A percentile compares a stretch with the other conserved stretches of the same genome.
Evolutionary conservation across 2,888 invertebrate genomes (phyloP).

Genomic region (Nezara viridula): DNA sequence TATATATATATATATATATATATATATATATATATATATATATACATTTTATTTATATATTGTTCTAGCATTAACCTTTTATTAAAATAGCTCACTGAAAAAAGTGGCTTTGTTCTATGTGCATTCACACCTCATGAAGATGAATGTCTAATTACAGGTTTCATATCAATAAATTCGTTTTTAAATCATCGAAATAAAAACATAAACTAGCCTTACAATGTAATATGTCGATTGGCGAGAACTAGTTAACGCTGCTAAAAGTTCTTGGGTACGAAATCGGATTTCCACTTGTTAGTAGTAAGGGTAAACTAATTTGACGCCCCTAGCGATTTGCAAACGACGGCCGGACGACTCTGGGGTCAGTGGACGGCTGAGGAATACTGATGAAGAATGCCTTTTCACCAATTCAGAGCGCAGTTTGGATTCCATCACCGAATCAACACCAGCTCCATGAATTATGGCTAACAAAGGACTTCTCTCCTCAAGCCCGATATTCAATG

Average conservation of each 20-base stretch:
- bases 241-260: not conserved
- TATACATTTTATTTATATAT: too few species aligned
- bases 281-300: not conserved
- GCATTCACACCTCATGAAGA: too few species aligned
- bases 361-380: slow-evolving; percentile 3
- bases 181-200: not conserved
- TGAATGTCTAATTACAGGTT: too few species aligned
- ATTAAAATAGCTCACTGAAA: too few species aligned
- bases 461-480: not conserved
- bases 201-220: not conserved
- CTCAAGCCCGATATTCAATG: too few species aligned
- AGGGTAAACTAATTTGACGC: slow-evolving; percentile 20
- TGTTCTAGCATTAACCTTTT: too few species aligned
- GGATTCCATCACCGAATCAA: slow-evolving; percentile 46
- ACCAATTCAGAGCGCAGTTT: not conserved
- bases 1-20: too few species aligned
- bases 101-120: too few species aligned
- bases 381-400: slow-evolving; percentile 43
- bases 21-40: too few species aligned
- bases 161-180: too few species aligned
- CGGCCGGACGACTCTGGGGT: not conserved
- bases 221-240: not conserved
- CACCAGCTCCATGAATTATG: slow-evolving; percentile 11
- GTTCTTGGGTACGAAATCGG: not conserved
- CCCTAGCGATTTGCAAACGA: not conserved